Conservation (phyloP, 2,888 invertebrate genomes). For the Campoletis raptor region DNA sequence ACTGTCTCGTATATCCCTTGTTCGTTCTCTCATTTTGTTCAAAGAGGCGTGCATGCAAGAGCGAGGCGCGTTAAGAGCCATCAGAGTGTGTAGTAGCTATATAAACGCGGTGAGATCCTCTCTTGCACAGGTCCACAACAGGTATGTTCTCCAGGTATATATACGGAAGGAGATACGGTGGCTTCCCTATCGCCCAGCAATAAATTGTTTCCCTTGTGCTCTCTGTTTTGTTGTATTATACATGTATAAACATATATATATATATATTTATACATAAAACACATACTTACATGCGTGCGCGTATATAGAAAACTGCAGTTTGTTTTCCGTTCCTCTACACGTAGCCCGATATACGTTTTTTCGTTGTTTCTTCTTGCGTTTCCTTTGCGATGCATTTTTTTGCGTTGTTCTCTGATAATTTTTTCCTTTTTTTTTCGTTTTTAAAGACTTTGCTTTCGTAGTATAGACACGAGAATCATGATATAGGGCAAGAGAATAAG, state of each 20-base stretch:
- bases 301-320: conserved; percentile 7
- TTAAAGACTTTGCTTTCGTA: conserved; percentile 30
- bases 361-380: conserved; percentile 48
- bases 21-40: conserved; percentile 39
- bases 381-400: conserved; percentile 57
- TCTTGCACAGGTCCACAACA: conserved; percentile 54
- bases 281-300: not conserved
- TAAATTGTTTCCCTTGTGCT: conserved; percentile 77
- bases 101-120: conserved; percentile 52
- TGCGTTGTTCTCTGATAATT: conserved; percentile 47
- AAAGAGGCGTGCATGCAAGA: conserved; percentile 47
- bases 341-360: conserved; percentile 28
- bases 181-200: conserved; percentile 77
- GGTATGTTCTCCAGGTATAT: conserved; percentile 58
- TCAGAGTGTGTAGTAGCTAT: conserved; percentile 57
- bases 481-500: conserved; percentile 4
- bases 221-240: conserved; percentile 66
- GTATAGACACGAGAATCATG: conserved; percentile 37
- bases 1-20: not conserved
- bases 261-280: not conserved
- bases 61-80: conserved; percentile 66
- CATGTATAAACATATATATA: not conserved
- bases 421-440: conserved; percentile 34
- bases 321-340: conserved; percentile 43
- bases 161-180: conserved; percentile 79